A percentile compares a stretch with the other conserved stretches of the same genome.
phyloP scores from a whole-genome alignment of 2,797 vertebrate species.

The Microctenopoma steveboyesi region DNA sequence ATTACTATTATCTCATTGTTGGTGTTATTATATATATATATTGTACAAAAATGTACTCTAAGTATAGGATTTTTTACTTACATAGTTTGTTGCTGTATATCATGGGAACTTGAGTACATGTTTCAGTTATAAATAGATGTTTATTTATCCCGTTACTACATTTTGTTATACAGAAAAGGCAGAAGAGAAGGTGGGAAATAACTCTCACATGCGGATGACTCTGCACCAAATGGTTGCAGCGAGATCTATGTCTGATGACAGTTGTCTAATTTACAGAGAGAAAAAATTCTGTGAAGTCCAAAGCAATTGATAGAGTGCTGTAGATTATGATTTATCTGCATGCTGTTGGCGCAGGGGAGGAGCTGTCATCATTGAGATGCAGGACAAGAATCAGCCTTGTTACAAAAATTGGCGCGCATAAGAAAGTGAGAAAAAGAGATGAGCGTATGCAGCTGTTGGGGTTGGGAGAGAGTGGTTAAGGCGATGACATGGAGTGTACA shows the following conservation, averaged over 20 bases:
- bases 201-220: constrained; percentile 36
- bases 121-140: neutral
- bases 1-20: too few relatives aligned
- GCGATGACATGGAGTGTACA: constrained; percentile 34
- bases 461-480: constrained; percentile 29
- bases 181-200: constrained; percentile 21
- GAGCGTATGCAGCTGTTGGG: constrained; percentile 38
- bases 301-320: constrained; percentile 40
- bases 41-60: too few relatives aligned
- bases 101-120: too few relatives aligned
- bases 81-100: too few relatives aligned
- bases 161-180: neutral
- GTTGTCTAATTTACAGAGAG: constrained; percentile 40
- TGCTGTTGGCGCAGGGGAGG: constrained; percentile 38
- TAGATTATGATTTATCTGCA: constrained; percentile 42
- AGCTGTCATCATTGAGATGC: constrained; percentile 54
- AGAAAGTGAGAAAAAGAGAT: constrained; percentile 41
- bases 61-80: too few relatives aligned
- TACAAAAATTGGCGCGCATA: constrained; percentile 31
- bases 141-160: neutral
- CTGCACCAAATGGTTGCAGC: constrained; percentile 29
- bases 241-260: constrained; percentile 33
- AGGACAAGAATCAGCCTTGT: constrained; percentile 51
- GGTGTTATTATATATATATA: too few relatives aligned
- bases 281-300: constrained; percentile 30